phyloP scores from a whole-genome alignment of 2,797 vertebrate species.

The Chromis chromis region DNA sequence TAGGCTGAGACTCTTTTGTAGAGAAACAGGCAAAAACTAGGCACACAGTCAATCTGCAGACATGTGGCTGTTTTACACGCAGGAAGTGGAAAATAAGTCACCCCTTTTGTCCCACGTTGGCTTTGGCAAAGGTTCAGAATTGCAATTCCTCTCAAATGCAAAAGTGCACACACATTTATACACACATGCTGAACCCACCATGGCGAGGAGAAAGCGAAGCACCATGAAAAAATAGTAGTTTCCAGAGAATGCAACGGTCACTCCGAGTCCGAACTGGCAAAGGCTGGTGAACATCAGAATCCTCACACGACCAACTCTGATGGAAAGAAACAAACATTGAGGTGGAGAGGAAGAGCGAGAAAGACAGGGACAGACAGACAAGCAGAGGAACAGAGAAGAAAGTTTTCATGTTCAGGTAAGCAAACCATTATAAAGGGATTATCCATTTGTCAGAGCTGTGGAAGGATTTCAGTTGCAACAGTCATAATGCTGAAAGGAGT shows the following conservation, averaged over 20 bases:
- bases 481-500: background rate
- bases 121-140: background rate
- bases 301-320: conserved; percentile 88
- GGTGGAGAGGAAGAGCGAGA: too few relatives aligned
- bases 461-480: background rate
- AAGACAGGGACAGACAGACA: too few relatives aligned
- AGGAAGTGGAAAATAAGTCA: background rate
- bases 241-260: conserved; percentile 87
- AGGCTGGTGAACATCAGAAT: conserved; percentile 90
- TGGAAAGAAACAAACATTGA: background rate
- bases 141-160: background rate
- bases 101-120: background rate
- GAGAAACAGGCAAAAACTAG: background rate
- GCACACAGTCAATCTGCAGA: background rate
- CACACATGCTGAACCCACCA: conserved; percentile 85
- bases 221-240: conserved; percentile 90
- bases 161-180: background rate
- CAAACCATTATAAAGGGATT: background rate
- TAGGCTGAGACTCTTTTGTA: conserved; percentile 3
- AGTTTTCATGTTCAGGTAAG: background rate
- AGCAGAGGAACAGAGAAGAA: background rate
- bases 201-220: conserved; percentile 91
- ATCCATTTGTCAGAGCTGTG: background rate
- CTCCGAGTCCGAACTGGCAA: conserved; percentile 89
- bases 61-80: background rate